These are phyloP conservation scores for Microcebus murinus DNA, from an alignment of 2,113 vertebrate genomes.

Conservation along the genomic window DNA sequence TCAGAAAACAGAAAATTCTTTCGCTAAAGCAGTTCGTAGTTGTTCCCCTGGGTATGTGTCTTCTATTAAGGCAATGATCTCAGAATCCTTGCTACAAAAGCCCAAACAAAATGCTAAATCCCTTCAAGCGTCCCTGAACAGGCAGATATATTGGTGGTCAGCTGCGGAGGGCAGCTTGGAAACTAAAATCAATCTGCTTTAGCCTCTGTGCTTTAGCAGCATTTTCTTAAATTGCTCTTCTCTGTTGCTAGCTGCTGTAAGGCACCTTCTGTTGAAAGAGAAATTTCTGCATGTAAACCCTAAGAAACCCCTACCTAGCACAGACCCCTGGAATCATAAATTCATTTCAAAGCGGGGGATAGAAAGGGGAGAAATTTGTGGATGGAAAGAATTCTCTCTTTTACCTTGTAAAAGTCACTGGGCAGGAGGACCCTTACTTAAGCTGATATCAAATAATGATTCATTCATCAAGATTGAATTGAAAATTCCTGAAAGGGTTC, in stretches of 20 bases:
- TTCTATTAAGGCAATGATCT: constrained; percentile 72
- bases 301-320: constrained; percentile 7
- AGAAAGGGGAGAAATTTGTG: constrained; percentile 6
- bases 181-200: constrained; percentile 75
- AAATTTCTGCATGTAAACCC: constrained; percentile 45
- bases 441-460: constrained; percentile 48
- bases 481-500: constrained; percentile 17
- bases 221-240: constrained; percentile 69
- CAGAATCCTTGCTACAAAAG: constrained; percentile 71
- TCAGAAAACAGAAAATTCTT: constrained; percentile 59
- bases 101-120: constrained; percentile 73
- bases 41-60: constrained; percentile 30
- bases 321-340: constrained; percentile 29
- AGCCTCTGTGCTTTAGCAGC: constrained; percentile 47
- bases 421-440: constrained; percentile 29
- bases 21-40: constrained; percentile 50
- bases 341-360: constrained; percentile 7
- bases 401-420: constrained; percentile 51
- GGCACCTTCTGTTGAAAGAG: constrained; percentile 48
- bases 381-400: not conserved
- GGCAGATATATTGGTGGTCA: constrained; percentile 75
- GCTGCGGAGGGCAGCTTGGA: constrained; percentile 37
- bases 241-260: constrained; percentile 57
- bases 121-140: constrained; percentile 57
- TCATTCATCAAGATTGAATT: constrained; percentile 44